Evolutionary conservation across 2,888 invertebrate genomes (phyloP), one percentile per base, ranked within the genome.

Genomic region (Eupeodes latifasciatus): DNA sequence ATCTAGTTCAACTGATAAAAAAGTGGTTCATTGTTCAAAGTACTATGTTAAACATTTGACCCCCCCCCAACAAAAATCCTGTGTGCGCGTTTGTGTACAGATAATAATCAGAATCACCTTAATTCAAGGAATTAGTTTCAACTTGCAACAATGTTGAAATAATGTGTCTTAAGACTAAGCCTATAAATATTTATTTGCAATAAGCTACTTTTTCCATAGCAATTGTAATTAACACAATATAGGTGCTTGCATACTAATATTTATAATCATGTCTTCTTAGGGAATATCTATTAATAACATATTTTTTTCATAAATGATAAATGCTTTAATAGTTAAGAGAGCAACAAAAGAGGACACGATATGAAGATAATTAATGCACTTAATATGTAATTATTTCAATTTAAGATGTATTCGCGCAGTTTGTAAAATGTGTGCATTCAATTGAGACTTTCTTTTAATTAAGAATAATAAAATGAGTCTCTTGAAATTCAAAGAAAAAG

Each of bases 351-450:
- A 5, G 49, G 14, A 34, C n/a, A 55, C 5, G 53, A 61, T 62
- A 75, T 67, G 90, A 91, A 89, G 67, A 91, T 92, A 92, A 92
- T 92, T 92, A 92, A 91, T 92, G 91, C 92, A 91, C 90, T 91
- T 92, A 92, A 92, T 92, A 91, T 92, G 91, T 92, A 92, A 92
- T 92, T 92, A 92, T 92, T 92, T 92, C 92, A 92, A 92, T 92
- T 92, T 92, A 92, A 89, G 83, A 88, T 90, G 27, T 27, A 89
- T 89, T 72, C 84, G 77, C 12, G 67, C 59, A 53, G 44, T 19
- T 36, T 69, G 40, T 16, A 53, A 49, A 57, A 57, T 9, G 53
- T 62, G 67, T 61, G 57, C 61, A 36, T 36, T 51, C 47, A 64
- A 57, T 66, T 61, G 75, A 67, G 36, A 47, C 64, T 11, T 47